phyloP scores from a whole-genome alignment of 2,888 invertebrate genomes.

The Tiliacea citrago region DNA sequence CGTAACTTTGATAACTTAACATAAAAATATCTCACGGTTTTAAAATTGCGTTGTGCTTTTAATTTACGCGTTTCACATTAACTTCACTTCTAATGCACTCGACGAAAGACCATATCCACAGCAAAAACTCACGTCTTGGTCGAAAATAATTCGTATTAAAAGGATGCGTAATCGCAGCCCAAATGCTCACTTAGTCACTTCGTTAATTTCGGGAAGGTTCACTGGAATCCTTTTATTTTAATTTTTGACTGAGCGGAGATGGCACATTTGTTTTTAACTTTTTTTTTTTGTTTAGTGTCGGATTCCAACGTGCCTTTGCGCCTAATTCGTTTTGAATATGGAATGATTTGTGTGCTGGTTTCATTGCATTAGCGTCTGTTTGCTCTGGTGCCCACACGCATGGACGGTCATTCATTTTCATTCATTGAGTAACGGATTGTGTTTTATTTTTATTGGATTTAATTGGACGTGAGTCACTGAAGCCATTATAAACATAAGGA shows the following conservation, averaged over 20 bases:
- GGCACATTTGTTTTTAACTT: constrained; percentile 51
- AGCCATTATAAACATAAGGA: constrained; percentile 34
- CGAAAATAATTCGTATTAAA: constrained; percentile 72
- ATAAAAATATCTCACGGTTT: constrained; percentile 43
- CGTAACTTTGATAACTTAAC: constrained; percentile 18
- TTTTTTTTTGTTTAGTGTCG: constrained; percentile 45
- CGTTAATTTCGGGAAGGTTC: constrained; percentile 77
- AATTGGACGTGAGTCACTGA: constrained; percentile 65
- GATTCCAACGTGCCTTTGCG: constrained; percentile 69
- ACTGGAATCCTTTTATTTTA: constrained; percentile 59
- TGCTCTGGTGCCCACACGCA: constrained; percentile 68
- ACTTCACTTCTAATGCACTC: constrained; percentile 68
- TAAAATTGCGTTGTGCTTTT: constrained; percentile 61
- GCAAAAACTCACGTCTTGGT: constrained; percentile 61
- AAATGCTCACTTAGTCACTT: constrained; percentile 79
- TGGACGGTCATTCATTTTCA: constrained; percentile 71
- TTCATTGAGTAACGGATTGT: constrained; percentile 70
- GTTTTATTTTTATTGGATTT: constrained; percentile 70
- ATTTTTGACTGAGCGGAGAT: constrained; percentile 54
- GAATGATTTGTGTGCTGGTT: constrained; percentile 77
- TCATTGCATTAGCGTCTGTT: constrained; percentile 74
- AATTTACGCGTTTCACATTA: constrained; percentile 65
- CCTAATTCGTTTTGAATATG: constrained; percentile 77
- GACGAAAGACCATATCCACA: constrained; percentile 69
- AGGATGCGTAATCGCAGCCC: constrained; percentile 73